Evolutionary conservation across 2,888 invertebrate species (phyloP).

Genomic region (Lycaena phlaeas): DNA sequence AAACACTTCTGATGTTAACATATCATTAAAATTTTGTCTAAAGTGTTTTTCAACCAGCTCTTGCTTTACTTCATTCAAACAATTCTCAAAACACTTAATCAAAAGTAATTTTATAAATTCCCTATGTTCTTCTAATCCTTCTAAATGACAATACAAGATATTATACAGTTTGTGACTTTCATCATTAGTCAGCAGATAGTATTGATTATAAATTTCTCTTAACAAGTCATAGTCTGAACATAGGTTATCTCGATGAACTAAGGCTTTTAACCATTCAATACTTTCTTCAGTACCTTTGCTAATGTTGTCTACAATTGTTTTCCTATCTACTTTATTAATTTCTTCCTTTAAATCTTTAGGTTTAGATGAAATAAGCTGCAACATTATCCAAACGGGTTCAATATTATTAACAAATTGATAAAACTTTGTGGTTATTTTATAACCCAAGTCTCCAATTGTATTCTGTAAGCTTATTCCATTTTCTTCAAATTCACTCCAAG

Average conservation of each 20-base stretch:
- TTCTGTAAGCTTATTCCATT: constrained; percentile 48
- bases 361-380: constrained; percentile 45
- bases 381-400: constrained; percentile 47
- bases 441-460: constrained; percentile 45
- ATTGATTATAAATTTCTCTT: constrained; percentile 29
- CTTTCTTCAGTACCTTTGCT: constrained; percentile 31
- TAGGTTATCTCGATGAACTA: constrained; percentile 39
- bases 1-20: constrained; percentile 31
- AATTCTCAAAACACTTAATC: constrained; percentile 39
- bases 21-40: constrained; percentile 33
- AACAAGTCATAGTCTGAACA: constrained; percentile 34
- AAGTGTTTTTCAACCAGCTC: constrained; percentile 40
- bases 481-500: constrained; percentile 59
- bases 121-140: constrained; percentile 25
- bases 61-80: constrained; percentile 31
- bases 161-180: constrained; percentile 35
- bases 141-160: constrained; percentile 27
- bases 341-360: constrained; percentile 42
- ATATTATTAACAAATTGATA: constrained; percentile 24
- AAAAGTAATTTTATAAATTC: constrained; percentile 28
- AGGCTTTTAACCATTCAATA: constrained; percentile 40
- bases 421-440: constrained; percentile 35
- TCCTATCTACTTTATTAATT: constrained; percentile 34
- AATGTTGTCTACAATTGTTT: constrained; percentile 38
- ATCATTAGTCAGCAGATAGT: constrained; percentile 32